phyloP scores from a whole-genome alignment of 2,113 vertebrate genomes.

The Microcebus ravelobensis region DNA sequence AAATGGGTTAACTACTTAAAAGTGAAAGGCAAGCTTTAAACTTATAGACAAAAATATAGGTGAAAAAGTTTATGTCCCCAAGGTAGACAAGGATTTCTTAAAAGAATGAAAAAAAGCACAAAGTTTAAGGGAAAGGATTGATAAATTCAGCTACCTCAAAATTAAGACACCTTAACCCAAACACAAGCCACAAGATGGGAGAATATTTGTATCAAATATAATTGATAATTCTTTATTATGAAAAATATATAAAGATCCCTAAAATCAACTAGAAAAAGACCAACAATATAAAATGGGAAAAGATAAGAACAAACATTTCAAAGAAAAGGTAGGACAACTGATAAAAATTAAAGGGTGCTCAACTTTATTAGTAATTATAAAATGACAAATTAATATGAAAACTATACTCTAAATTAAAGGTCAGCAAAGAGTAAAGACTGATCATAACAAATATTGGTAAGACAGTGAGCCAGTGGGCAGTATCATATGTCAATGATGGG shows the following conservation, averaged over 20 bases:
- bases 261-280: background rate
- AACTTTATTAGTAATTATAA: background rate
- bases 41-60: background rate
- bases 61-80: background rate
- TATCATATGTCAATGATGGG: background rate
- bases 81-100: background rate
- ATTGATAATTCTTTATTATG: background rate
- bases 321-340: background rate
- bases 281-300: background rate
- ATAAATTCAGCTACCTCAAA: background rate
- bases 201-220: background rate
- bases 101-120: background rate
- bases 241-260: background rate
- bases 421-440: background rate
- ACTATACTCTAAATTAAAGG: background rate
- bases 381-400: conserved; percentile 25
- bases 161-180: background rate
- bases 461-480: background rate
- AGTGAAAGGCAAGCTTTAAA: background rate
- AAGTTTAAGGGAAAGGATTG: background rate
- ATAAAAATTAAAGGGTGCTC: background rate
- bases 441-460: background rate
- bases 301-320: background rate
- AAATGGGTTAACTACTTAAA: background rate
- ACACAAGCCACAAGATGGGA: background rate